These are phyloP conservation scores for Phyllotis vaccarum DNA, from an alignment of 2,797 vertebrate species.

Conservation along the genomic window DNA sequence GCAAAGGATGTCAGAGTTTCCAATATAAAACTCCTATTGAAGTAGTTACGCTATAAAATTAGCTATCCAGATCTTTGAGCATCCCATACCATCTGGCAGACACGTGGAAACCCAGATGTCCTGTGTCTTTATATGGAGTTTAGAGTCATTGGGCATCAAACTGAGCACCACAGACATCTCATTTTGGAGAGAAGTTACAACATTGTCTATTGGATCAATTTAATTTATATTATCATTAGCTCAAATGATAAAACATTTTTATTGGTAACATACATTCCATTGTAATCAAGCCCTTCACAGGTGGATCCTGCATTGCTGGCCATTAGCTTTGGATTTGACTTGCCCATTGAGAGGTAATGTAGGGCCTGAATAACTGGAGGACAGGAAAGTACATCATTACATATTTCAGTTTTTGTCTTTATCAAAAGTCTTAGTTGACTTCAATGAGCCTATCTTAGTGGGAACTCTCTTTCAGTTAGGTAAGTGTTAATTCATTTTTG, in stretches of 20 bases:
- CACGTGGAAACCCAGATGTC: slow-evolving; percentile 47
- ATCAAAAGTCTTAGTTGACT: neutral
- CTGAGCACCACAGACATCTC: slow-evolving; percentile 38
- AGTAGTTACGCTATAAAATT: slow-evolving; percentile 74
- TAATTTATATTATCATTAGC: slow-evolving; percentile 10
- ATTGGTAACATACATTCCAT: neutral
- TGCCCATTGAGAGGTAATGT: neutral
- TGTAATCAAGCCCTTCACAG: neutral
- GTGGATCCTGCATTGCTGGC: neutral
- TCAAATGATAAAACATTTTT: neutral
- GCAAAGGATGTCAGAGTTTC: slow-evolving; percentile 74
- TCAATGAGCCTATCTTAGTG: neutral
- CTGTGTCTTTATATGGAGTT: slow-evolving; percentile 53
- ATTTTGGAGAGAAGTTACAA: neutral
- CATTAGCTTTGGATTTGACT: neutral
- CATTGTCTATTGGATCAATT: neutral
- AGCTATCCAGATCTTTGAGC: slow-evolving; percentile 67
- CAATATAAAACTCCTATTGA: slow-evolving; percentile 73
- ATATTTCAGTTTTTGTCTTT: neutral
- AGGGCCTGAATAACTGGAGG: neutral
- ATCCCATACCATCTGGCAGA: slow-evolving; percentile 68
- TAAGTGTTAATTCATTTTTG: neutral
- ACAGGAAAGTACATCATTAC: neutral
- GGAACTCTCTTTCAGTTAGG: neutral
- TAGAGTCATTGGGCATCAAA: slow-evolving; percentile 48